These are phyloP conservation scores for Helobdella robusta DNA, from an alignment of 2,888 invertebrate genomes.

Conservation along the genomic window DNA sequence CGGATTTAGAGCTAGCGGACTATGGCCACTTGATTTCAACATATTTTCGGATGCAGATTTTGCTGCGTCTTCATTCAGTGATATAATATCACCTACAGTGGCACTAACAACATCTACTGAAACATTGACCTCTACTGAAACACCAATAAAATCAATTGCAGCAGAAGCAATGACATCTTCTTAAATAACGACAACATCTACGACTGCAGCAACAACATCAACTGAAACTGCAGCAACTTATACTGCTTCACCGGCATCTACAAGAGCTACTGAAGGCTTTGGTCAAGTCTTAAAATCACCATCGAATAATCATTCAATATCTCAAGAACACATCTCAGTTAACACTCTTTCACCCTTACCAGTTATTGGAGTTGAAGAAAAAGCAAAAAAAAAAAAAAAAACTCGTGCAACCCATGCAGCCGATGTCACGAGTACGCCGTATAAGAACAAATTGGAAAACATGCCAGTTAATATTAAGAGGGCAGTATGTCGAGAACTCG, in stretches of 20 bases:
- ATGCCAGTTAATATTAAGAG: too few relatives aligned
- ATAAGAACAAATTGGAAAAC: too few relatives aligned
- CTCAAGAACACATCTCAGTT: too few relatives aligned
- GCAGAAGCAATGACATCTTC: neutral
- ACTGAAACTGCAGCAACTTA: neutral
- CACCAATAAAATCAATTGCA: neutral
- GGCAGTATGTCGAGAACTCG: too few relatives aligned
- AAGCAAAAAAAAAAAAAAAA: too few relatives aligned
- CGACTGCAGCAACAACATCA: neutral
- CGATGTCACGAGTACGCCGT: too few relatives aligned
- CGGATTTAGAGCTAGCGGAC: neutral
- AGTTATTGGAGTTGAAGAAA: too few relatives aligned
- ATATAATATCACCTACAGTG: neutral
- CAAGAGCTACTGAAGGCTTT: neutral
- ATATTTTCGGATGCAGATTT: neutral
- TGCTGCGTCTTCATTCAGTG: neutral
- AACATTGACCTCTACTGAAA: neutral
- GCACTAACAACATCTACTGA: neutral
- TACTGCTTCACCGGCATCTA: neutral
- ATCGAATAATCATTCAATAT: too few relatives aligned
- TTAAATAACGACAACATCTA: neutral
- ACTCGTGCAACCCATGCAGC: too few relatives aligned
- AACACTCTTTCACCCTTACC: too few relatives aligned
- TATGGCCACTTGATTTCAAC: conserved; percentile 10
- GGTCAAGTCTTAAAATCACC: too few relatives aligned